phyloP scores from a whole-genome alignment of 2,797 vertebrate genomes.

The Helostoma temminkii region DNA sequence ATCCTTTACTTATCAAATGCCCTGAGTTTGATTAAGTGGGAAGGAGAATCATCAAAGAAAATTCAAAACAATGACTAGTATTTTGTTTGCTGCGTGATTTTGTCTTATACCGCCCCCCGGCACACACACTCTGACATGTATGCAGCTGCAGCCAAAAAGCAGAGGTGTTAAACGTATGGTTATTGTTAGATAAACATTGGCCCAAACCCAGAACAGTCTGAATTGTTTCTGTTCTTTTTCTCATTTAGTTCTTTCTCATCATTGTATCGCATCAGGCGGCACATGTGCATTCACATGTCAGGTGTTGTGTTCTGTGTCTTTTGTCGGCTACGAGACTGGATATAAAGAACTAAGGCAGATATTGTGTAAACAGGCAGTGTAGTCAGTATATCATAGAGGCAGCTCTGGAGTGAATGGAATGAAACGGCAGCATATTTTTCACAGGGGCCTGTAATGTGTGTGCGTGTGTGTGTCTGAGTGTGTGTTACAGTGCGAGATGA shows the following conservation, averaged over 20 bases:
- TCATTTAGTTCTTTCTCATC: constrained; percentile 44
- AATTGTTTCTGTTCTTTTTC: constrained; percentile 62
- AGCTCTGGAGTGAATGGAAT: constrained; percentile 72
- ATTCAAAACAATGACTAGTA: constrained; percentile 78
- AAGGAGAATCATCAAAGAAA: constrained; percentile 73
- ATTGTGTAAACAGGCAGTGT: constrained; percentile 68
- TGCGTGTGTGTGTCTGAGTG: constrained; percentile 33
- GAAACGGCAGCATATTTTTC: constrained; percentile 76
- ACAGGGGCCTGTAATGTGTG: constrained; percentile 59
- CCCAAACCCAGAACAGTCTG: constrained; percentile 62
- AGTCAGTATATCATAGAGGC: constrained; percentile 73
- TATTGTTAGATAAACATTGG: constrained; percentile 84
- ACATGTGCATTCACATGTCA: constrained; percentile 30
- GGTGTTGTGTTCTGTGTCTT: constrained; percentile 32
- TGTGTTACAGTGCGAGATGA: constrained; percentile 26
- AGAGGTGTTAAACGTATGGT: constrained; percentile 78
- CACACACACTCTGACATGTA: constrained; percentile 29
- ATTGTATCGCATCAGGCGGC: constrained; percentile 35
- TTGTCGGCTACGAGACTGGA: constrained; percentile 38
- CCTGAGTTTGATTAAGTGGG: constrained; percentile 82
- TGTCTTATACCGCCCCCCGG: constrained; percentile 35
- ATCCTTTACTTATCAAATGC: constrained; percentile 83
- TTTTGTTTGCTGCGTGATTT: constrained; percentile 63
- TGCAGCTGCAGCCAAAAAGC: constrained; percentile 64
- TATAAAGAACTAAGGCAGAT: constrained; percentile 62